Evolutionary conservation across 2,888 invertebrate genomes (phyloP), one percentile per base, ranked within the genome.

Genomic region (Baronia brevicornis): DNA sequence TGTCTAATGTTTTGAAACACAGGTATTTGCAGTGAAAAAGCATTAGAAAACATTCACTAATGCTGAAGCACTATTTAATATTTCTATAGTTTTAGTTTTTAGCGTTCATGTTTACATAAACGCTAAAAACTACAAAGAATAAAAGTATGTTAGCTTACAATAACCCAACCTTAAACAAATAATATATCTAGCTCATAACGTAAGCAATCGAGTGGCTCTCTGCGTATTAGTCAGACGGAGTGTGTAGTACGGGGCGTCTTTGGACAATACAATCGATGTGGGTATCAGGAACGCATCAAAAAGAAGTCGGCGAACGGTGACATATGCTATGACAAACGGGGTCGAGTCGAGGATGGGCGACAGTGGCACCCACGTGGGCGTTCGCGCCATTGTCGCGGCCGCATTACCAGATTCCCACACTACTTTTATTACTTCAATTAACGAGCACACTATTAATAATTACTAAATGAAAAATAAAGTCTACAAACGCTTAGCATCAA

Each of bases 211-310:
- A 2, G 20, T 26, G 30, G 18, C 30, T 38, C 30, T 36, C 19
- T 29, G 32, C 10, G 23, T 28, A 33, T 30, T 39, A 29, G 24
- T 27, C 20, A 38, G 30, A 28, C 23, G 33, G 17, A 30, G 19
- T 17, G 27, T 19, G 24, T 7, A 15, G 24, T 12, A 9, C 24
- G 27, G 18, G 24, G 15, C 20, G 14, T 9, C 17, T 8, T 30
- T 17, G 12, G 47, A 64, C 63, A 67, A 63, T 63, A 48, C 52
- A 65, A 72, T 71, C 70, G 54, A 69, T 60, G 57, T 66, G 52
- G 64, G 67, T 59, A 71, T 69, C 68, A 67, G 54, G 66, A 55
- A 53, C 65, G 39, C 45, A 47, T 41, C 46, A 35, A 38, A 44
- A 27, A 27, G 35, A 39, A 44, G 31, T 37, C 41, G 26, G 36